These are phyloP conservation scores for Strigamia crassipes DNA, from an alignment of 2,888 invertebrate species.

Conservation along the genomic window DNA sequence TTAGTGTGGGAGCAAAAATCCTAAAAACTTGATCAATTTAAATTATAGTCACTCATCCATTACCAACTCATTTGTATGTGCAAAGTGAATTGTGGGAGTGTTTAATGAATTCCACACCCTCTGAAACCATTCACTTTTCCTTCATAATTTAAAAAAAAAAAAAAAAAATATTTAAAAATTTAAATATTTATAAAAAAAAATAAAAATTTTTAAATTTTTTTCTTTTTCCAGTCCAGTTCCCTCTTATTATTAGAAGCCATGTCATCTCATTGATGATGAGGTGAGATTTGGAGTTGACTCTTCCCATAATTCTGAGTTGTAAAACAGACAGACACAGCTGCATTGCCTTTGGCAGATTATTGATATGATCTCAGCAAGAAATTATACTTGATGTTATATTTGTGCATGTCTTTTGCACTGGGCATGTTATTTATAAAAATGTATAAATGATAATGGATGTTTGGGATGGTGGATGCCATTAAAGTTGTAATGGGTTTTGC, in stretches of 20 bases:
- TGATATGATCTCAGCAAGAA: background rate
- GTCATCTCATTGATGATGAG: background rate
- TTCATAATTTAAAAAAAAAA: too few relatives aligned
- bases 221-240: background rate
- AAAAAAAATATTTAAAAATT: too few relatives aligned
- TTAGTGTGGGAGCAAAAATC: too few relatives aligned
- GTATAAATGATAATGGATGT: background rate
- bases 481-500: background rate
- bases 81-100: too few relatives aligned
- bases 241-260: background rate
- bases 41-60: too few relatives aligned
- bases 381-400: background rate
- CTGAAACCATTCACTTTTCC: too few relatives aligned
- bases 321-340: background rate
- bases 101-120: too few relatives aligned
- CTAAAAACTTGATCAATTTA: too few relatives aligned
- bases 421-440: background rate
- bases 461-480: background rate
- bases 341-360: background rate
- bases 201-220: background rate
- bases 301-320: slow-evolving; percentile 10
- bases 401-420: background rate
- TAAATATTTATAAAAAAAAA: too few relatives aligned
- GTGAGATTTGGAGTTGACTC: background rate
- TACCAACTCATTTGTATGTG: too few relatives aligned